Percentiles rank a stretch among this genome's conserved stretches.
These are phyloP conservation scores for Tamias sibiricus DNA, from an alignment of 2,113 vertebrate species.

Conservation along the genomic window DNA sequence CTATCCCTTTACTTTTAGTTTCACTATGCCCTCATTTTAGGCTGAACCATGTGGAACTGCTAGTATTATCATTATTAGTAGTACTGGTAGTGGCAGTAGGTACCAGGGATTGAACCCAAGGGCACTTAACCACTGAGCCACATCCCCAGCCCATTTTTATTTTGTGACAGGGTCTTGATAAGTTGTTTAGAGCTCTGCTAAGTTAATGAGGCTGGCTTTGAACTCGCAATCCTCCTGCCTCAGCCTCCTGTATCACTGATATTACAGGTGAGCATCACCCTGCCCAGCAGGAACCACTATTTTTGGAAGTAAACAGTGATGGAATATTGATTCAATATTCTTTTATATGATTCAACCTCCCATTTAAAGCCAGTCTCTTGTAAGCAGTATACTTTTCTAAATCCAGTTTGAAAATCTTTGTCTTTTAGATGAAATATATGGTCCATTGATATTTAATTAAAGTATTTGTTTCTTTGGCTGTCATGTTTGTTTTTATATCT, in stretches of 20 bases:
- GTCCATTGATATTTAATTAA: not conserved
- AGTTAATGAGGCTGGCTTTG: too few species aligned
- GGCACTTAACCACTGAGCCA: too few species aligned
- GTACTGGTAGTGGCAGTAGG: too few species aligned
- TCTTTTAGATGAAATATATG: not conserved
- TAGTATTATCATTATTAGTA: not conserved
- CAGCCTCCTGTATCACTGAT: too few species aligned
- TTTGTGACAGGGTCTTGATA: too few species aligned
- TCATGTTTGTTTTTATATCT: not conserved
- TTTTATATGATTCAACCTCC: not conserved
- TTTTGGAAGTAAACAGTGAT: not conserved
- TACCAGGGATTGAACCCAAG: too few species aligned
- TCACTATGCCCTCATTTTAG: not conserved
- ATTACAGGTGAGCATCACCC: too few species aligned
- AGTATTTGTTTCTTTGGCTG: not conserved
- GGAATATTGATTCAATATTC: not conserved
- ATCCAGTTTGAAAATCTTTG: not conserved
- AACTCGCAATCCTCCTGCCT: too few species aligned
- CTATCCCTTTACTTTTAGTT: not conserved
- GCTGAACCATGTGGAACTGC: not conserved
- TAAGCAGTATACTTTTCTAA: not conserved
- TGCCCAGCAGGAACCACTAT: not conserved
- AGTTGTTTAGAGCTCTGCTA: too few species aligned
- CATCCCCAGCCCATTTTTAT: too few species aligned
- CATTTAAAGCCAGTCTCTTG: not conserved